Conservation (phyloP, 92 coral and sea anemone species). For the Parazoanthus atlanticus region DNA sequence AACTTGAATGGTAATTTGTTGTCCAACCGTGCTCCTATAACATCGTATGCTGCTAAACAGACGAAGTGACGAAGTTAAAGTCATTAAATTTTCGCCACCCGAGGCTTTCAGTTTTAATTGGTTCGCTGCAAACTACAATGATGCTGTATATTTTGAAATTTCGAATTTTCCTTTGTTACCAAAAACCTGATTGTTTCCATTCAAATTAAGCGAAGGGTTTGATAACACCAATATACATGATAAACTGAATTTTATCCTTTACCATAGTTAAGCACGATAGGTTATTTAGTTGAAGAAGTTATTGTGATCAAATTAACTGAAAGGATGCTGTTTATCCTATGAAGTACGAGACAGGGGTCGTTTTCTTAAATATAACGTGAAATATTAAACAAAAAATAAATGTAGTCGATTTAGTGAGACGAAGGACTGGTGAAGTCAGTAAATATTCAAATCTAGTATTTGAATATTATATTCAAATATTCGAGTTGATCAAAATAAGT, state of each 20-base stretch:
- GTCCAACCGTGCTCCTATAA: background rate
- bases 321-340: background rate
- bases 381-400: no score
- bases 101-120: background rate
- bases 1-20: background rate
- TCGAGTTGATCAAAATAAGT: background rate
- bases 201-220: background rate
- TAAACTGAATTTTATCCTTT: background rate
- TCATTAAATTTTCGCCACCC: background rate
- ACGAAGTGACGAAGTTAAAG: background rate
- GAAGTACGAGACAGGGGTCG: background rate
- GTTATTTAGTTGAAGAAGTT: background rate
- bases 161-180: background rate
- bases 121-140: background rate
- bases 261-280: background rate
- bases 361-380: background rate
- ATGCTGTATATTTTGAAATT: background rate
- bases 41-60: background rate
- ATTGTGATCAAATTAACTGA: background rate
- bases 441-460: background rate
- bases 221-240: background rate
- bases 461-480: background rate
- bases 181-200: no score
- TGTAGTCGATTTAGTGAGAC: no score
- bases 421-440: background rate